These are phyloP conservation scores for Tympanoctomys barrerae DNA, from an alignment of 2,797 vertebrate species.

Conservation along the genomic window DNA sequence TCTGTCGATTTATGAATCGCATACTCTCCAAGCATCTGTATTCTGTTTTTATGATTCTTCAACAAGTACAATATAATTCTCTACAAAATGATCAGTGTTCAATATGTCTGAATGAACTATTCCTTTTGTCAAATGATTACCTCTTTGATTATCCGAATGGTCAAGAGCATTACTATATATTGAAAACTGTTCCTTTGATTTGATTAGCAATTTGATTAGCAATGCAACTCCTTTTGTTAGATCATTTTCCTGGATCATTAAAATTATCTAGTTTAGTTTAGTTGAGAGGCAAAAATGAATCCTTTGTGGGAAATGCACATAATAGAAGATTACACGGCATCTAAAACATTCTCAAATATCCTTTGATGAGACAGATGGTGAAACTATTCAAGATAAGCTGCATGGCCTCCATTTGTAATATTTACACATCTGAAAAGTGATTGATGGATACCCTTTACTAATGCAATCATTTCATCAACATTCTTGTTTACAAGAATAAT, in stretches of 20 bases:
- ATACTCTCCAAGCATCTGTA: not conserved
- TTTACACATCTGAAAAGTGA: conserved; percentile 65
- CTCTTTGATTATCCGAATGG: conserved; percentile 18
- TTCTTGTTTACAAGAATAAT: conserved; percentile 35
- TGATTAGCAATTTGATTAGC: conserved; percentile 39
- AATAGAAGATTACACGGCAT: conserved; percentile 52
- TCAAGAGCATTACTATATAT: not conserved
- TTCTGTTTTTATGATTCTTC: conserved; percentile 6
- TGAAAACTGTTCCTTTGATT: conserved; percentile 58
- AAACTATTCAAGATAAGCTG: conserved; percentile 39
- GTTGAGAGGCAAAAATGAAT: conserved; percentile 63
- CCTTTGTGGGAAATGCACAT: conserved; percentile 41
- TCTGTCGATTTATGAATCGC: not conserved
- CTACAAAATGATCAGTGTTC: not conserved
- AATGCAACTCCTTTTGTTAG: conserved; percentile 43
- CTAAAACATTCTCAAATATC: conserved; percentile 69
- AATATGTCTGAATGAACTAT: not conserved
- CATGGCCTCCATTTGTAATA: conserved; percentile 57
- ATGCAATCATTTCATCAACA: conserved; percentile 47
- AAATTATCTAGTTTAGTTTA: conserved; percentile 64
- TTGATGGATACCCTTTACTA: not conserved
- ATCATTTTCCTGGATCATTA: conserved; percentile 50
- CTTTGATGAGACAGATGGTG: conserved; percentile 71
- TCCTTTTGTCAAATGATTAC: conserved; percentile 31
- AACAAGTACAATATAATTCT: not conserved